Evolutionary conservation across 2,113 vertebrate species (phyloP).

Genomic region (Anguilla rostrata): DNA sequence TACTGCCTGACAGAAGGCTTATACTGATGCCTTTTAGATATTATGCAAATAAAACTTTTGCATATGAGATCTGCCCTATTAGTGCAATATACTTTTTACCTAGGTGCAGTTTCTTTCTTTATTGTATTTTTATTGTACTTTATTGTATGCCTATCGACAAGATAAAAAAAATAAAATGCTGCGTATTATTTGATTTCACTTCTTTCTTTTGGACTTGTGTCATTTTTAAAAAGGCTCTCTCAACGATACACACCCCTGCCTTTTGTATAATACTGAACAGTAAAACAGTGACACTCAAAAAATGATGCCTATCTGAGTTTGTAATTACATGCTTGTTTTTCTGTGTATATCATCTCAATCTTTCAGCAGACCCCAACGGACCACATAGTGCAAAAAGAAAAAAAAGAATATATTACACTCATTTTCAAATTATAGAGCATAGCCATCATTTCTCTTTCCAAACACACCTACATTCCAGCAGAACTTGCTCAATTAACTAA

Average conservation of each 20-base stretch:
- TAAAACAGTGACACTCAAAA: background rate
- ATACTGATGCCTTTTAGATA: too few relatives aligned
- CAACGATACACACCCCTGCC: background rate
- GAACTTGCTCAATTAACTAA: slow-evolving; percentile 59
- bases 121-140: too few relatives aligned
- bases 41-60: too few relatives aligned
- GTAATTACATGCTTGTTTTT: background rate
- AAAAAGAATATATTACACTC: background rate
- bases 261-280: background rate
- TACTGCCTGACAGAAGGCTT: too few relatives aligned
- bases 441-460: slow-evolving; percentile 41
- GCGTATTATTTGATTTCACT: background rate
- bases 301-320: background rate
- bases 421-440: slow-evolving; percentile 9
- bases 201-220: background rate
- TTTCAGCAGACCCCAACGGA: background rate
- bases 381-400: background rate
- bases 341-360: background rate
- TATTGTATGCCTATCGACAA: too few relatives aligned
- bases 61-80: too few relatives aligned
- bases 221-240: background rate
- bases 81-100: too few relatives aligned
- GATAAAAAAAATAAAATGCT: background rate
- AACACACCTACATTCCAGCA: slow-evolving; percentile 51
- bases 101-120: too few relatives aligned